phyloP scores from a whole-genome alignment of 2,113 vertebrate genomes.

The Myrmophylax atrothorax region DNA sequence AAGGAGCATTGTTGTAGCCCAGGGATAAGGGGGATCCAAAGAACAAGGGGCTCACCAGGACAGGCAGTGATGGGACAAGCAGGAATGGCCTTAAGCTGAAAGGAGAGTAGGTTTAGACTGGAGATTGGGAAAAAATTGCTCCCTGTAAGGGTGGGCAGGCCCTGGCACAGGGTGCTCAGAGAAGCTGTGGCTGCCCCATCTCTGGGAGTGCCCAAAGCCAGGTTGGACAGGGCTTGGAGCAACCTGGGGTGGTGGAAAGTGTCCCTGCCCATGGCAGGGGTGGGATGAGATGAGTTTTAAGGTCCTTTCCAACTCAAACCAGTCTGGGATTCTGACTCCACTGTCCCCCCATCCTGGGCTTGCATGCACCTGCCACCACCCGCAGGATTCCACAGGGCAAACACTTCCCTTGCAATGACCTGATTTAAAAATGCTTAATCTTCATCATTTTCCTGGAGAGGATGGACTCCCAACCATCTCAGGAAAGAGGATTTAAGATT shows the following conservation, averaged over 20 bases:
- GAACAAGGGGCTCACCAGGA: background rate
- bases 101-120: background rate
- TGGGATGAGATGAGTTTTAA: background rate
- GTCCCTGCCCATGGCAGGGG: background rate
- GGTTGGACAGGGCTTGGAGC: background rate
- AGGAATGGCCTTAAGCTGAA: background rate
- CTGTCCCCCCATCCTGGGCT: background rate
- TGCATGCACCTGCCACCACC: background rate
- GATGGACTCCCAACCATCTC: background rate
- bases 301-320: background rate
- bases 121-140: accelerated
- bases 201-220: background rate
- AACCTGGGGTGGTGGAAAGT: background rate
- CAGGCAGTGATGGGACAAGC: background rate
- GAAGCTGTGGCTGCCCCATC: background rate
- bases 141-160: background rate
- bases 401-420: background rate
- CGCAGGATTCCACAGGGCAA: background rate
- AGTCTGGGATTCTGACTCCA: accelerated
- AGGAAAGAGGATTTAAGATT: background rate
- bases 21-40: accelerated
- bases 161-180: background rate
- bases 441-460: background rate
- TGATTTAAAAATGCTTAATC: slow-evolving; percentile 22
- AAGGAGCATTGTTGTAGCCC: accelerated